Percentiles rank a stretch among this genome's conserved stretches.
Conservation (phyloP, 2,888 invertebrate species). For the Phyto melanocephala region DNA sequence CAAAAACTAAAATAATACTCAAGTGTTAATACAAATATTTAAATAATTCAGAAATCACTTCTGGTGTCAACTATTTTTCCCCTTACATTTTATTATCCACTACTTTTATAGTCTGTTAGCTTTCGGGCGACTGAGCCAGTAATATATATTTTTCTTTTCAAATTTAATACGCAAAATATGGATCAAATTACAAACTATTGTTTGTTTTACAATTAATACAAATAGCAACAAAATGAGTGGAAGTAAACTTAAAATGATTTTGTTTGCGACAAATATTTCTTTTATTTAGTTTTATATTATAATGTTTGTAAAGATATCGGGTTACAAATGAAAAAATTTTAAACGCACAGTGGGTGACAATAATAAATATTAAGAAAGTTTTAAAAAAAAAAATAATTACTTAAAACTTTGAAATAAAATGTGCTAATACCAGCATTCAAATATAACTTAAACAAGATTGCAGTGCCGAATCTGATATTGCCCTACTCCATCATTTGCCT, state of each 20-base stretch:
- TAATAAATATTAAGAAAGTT: background rate
- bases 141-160: too few relatives aligned
- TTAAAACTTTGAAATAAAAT: too few relatives aligned
- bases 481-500: too few relatives aligned
- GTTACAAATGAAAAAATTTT: background rate
- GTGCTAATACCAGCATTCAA: too few relatives aligned
- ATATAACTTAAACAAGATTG: too few relatives aligned
- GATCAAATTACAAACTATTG: background rate
- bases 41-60: too few relatives aligned
- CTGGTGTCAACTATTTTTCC: too few relatives aligned
- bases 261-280: background rate
- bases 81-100: too few relatives aligned
- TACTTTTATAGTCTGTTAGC: background rate
- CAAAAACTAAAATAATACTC: too few relatives aligned
- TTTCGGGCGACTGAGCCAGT: background rate
- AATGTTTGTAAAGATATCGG: background rate
- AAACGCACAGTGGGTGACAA: background rate
- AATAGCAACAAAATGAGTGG: background rate
- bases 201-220: background rate
- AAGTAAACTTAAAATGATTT: background rate
- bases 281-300: background rate
- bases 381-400: background rate
- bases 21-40: too few relatives aligned
- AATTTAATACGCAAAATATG: constrained; percentile 15
- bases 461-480: too few relatives aligned